phyloP scores from a whole-genome alignment of 2,797 vertebrate genomes.

The Allobates femoralis region DNA sequence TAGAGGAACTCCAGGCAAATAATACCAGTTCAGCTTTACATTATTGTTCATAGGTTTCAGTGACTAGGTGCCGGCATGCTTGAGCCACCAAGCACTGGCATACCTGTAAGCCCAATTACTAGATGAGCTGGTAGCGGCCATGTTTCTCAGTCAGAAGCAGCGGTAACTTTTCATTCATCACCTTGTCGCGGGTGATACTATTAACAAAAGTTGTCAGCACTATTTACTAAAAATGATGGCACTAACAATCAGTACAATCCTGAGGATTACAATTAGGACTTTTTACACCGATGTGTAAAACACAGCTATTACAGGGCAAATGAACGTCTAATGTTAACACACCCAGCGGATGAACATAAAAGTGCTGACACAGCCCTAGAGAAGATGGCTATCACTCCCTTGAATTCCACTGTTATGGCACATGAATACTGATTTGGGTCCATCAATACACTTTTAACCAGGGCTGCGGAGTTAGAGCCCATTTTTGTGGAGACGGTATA shows the following conservation, averaged over 20 bases:
- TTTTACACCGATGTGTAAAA: background rate
- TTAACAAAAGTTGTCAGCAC: background rate
- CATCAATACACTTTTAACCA: too few relatives aligned
- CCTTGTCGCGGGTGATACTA: background rate
- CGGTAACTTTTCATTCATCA: background rate
- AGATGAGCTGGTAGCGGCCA: background rate
- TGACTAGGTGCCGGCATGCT: too few relatives aligned
- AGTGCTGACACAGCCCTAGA: background rate
- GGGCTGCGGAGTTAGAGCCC: too few relatives aligned
- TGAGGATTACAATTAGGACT: background rate
- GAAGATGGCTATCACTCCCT: background rate
- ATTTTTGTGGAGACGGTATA: too few relatives aligned
- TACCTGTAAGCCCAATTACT: too few relatives aligned
- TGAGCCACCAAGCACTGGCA: too few relatives aligned
- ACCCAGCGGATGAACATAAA: background rate
- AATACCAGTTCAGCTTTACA: too few relatives aligned
- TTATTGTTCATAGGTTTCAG: too few relatives aligned
- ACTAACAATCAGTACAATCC: constrained; percentile 7
- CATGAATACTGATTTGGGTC: too few relatives aligned
- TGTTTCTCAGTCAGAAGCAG: background rate
- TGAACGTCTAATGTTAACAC: constrained; percentile 1
- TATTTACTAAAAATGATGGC: constrained; percentile 5
- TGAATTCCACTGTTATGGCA: background rate
- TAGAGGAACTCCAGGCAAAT: too few relatives aligned
- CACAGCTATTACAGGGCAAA: background rate